A percentile compares a stretch with the other conserved stretches of the same genome.
Conservation (phyloP, 2,113 vertebrate species). For the Cavia aperea region DNA sequence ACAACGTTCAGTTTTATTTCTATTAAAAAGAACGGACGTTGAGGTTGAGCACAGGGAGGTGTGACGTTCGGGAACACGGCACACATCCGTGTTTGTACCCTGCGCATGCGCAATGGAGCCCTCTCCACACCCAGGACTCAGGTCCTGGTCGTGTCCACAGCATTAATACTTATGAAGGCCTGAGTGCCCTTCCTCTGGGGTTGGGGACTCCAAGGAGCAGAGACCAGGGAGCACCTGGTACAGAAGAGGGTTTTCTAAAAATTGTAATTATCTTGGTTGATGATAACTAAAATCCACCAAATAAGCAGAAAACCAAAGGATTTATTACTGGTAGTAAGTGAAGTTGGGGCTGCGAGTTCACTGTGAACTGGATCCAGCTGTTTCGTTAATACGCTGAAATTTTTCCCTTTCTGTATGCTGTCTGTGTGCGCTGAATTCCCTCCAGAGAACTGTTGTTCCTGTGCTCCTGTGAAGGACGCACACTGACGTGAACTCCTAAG, state of each 20-base stretch:
- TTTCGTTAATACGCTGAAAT: neutral
- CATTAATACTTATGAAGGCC: neutral
- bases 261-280: neutral
- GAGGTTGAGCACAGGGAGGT: neutral
- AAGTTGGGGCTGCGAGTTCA: neutral
- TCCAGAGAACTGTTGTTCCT: neutral
- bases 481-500: neutral
- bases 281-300: neutral
- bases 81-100: neutral
- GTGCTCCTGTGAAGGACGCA: neutral
- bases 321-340: neutral
- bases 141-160: neutral
- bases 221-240: neutral
- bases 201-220: neutral
- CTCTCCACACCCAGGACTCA: too few species aligned
- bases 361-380: neutral
- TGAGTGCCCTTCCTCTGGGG: neutral
- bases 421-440: neutral
- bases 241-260: neutral
- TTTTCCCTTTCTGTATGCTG: neutral
- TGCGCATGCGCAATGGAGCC: neutral
- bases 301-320: neutral
- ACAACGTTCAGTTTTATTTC: neutral
- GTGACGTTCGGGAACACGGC: too few species aligned
- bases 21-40: neutral